Evolutionary conservation across 2,888 invertebrate species (phyloP).

Genomic region (Pachycephus smyrnensis): DNA sequence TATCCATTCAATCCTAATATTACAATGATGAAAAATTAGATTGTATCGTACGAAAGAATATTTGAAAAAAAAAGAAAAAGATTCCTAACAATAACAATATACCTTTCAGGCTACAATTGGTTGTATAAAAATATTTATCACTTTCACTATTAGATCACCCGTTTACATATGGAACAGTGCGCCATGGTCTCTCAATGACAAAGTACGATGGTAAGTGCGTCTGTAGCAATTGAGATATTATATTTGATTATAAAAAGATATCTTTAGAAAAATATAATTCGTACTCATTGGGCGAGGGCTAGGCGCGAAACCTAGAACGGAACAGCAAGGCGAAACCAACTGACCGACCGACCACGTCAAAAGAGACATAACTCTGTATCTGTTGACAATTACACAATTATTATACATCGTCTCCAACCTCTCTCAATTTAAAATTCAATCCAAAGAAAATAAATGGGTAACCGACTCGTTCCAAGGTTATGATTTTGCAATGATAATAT

Average conservation of each 20-base stretch:
- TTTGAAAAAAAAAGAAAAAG: neutral
- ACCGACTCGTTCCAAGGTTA: neutral
- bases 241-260: slow-evolving; percentile 15
- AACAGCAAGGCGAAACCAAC: slow-evolving; percentile 26
- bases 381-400: slow-evolving; percentile 18
- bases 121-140: neutral
- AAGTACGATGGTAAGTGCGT: neutral
- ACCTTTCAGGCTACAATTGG: neutral
- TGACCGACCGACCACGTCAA: slow-evolving; percentile 7
- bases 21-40: neutral
- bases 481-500: neutral
- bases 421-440: slow-evolving; percentile 16
- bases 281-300: slow-evolving; percentile 1
- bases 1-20: neutral
- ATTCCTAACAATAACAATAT: neutral
- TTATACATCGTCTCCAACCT: slow-evolving; percentile 14
- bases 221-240: neutral
- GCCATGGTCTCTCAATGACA: too few species aligned
- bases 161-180: neutral
- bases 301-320: slow-evolving; percentile 11
- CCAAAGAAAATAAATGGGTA: neutral
- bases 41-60: neutral
- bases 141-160: neutral
- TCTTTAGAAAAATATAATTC: slow-evolving; percentile 11
- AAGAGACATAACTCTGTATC: slow-evolving; percentile 17